A percentile compares a stretch with the other conserved stretches of the same genome.
Conservation (phyloP, 2,888 invertebrate genomes). For the Caenorhabditis becei region DNA sequence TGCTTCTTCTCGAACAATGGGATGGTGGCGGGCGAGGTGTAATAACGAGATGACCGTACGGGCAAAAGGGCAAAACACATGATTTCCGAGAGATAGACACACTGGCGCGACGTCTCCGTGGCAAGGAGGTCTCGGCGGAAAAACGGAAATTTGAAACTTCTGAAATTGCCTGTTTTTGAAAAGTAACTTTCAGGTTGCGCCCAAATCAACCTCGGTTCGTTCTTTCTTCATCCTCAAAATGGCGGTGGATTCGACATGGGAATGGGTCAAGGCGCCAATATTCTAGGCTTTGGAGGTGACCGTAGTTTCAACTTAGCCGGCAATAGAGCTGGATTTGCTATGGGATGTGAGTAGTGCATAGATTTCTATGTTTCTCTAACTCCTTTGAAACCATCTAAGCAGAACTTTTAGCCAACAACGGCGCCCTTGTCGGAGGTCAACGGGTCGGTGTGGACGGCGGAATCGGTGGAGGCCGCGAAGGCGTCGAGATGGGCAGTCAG, state of each 20-base stretch:
- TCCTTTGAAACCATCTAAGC: neutral
- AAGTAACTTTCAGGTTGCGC: conserved; percentile 39
- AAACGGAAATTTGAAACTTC: too few relatives aligned
- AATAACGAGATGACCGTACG: conserved; percentile 46
- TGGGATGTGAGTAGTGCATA: conserved; percentile 57
- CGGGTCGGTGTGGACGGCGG: conserved; percentile 70
- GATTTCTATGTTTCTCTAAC: too few relatives aligned
- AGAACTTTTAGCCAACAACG: conserved; percentile 68
- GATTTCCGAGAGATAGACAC: conserved; percentile 35
- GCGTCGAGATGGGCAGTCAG: conserved; percentile 67
- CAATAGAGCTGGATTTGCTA: conserved; percentile 63
- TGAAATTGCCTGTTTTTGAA: neutral
- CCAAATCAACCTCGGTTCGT: conserved; percentile 69
- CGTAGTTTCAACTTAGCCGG: conserved; percentile 67
- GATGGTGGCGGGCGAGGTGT: conserved; percentile 32
- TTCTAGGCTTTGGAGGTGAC: conserved; percentile 77
- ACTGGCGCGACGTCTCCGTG: conserved; percentile 13
- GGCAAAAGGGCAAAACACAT: conserved; percentile 48
- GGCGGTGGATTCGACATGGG: conserved; percentile 70
- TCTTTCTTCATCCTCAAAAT: conserved; percentile 63
- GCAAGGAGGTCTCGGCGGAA: neutral
- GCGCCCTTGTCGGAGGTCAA: conserved; percentile 71
- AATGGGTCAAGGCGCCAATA: conserved; percentile 73
- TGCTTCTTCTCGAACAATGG: conserved; percentile 33
- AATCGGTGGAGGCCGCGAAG: conserved; percentile 60